phyloP scores from a whole-genome alignment of 2,113 vertebrate species.

The Saimiri boliviensis region DNA sequence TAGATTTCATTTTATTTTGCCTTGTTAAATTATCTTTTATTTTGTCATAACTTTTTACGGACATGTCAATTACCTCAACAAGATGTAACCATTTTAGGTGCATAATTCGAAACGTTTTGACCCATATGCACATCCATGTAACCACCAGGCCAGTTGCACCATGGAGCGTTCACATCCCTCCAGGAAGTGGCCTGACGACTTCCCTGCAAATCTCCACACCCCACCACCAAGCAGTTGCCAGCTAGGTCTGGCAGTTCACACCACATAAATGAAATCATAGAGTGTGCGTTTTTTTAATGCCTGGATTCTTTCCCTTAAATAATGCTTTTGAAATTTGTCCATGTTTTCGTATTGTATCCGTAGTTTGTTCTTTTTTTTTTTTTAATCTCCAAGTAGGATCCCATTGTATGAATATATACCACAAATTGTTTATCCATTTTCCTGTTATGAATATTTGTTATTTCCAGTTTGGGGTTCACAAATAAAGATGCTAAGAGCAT shows the following conservation, averaged over 20 bases:
- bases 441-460: background rate
- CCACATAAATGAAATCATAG: background rate
- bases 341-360: background rate
- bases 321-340: background rate
- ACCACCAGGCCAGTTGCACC: background rate
- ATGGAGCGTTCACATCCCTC: no score
- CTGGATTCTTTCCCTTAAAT: background rate
- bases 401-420: background rate
- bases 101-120: background rate
- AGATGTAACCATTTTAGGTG: background rate
- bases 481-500: background rate
- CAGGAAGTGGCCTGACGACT: background rate
- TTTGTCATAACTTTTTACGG: background rate
- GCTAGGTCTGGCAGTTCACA: background rate
- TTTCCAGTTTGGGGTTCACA: background rate
- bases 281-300: background rate
- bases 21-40: background rate
- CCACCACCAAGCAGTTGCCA: background rate
- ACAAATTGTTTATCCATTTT: background rate
- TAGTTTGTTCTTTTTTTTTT: background rate
- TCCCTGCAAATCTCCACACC: background rate
- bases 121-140: background rate
- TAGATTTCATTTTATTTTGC: background rate
- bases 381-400: background rate
- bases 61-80: background rate